Conservation (phyloP, 2,113 vertebrate genomes). For the Delphinapterus leucas region DNA sequence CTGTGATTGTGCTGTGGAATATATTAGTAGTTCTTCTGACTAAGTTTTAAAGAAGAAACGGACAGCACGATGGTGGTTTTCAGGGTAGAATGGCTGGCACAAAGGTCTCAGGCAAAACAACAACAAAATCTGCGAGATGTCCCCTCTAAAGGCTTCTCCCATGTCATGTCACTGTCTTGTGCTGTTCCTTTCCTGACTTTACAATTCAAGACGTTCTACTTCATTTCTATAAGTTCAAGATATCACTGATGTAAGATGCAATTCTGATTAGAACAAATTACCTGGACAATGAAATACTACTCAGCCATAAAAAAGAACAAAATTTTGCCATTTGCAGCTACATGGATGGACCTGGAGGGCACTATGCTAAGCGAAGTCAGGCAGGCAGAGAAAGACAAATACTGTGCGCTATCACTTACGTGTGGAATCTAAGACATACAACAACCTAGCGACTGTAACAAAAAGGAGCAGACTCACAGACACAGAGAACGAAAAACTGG, state of each 20-base stretch:
- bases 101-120: background rate
- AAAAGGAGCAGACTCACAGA: too few species aligned
- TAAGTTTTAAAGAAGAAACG: background rate
- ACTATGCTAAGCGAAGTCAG: too few species aligned
- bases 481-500: too few species aligned
- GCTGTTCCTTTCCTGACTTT: background rate
- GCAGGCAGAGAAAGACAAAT: too few species aligned
- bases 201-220: background rate
- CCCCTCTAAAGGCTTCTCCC: background rate
- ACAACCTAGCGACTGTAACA: too few species aligned
- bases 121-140: background rate
- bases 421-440: too few species aligned
- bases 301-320: too few species aligned
- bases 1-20: background rate
- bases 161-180: background rate
- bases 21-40: background rate
- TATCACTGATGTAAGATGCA: background rate
- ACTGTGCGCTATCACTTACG: too few species aligned
- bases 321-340: too few species aligned
- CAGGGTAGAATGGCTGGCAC: background rate
- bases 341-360: too few species aligned
- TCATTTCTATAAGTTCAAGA: background rate
- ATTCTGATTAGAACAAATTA: background rate
- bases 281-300: too few species aligned
- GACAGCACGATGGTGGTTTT: too few species aligned